These are phyloP conservation scores for Xiphophorus couchianus DNA, from an alignment of 2,113 vertebrate species.

Conservation along the genomic window DNA sequence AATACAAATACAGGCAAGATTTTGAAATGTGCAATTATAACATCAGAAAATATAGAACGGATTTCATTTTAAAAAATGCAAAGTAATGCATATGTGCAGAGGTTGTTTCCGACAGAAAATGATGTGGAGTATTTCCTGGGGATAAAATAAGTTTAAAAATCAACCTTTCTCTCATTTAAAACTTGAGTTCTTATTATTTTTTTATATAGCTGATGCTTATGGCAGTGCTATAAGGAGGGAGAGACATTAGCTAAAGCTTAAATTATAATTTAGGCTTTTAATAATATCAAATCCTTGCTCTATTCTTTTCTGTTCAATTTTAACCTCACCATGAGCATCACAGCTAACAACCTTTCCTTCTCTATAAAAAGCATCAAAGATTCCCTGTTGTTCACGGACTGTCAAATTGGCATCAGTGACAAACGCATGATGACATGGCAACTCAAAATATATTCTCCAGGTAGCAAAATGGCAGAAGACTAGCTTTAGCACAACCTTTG, in stretches of 20 bases:
- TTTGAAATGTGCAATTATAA: background rate
- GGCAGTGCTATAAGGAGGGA: too few relatives aligned
- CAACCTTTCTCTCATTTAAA: background rate
- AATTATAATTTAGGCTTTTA: background rate
- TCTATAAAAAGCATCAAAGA: conserved; percentile 13
- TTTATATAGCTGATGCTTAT: background rate
- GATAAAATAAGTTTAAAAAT: background rate
- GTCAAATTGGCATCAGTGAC: background rate
- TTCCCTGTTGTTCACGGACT: conserved; percentile 17
- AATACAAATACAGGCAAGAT: background rate
- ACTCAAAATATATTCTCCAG: conserved; percentile 14
- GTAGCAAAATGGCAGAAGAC: conserved; percentile 11
- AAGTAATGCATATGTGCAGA: background rate
- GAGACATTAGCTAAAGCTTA: too few relatives aligned
- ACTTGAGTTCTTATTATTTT: background rate
- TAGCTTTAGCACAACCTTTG: conserved; percentile 39
- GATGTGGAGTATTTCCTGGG: background rate
- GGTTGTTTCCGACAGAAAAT: background rate
- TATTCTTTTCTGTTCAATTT: background rate
- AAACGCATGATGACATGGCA: conserved; percentile 1
- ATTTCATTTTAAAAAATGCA: background rate
- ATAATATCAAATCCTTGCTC: background rate
- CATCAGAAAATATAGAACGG: background rate
- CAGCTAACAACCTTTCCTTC: background rate
- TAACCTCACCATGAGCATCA: background rate